Evolutionary conservation across 2,888 invertebrate genomes (phyloP).

Genomic region (Dryomyza anilis): DNA sequence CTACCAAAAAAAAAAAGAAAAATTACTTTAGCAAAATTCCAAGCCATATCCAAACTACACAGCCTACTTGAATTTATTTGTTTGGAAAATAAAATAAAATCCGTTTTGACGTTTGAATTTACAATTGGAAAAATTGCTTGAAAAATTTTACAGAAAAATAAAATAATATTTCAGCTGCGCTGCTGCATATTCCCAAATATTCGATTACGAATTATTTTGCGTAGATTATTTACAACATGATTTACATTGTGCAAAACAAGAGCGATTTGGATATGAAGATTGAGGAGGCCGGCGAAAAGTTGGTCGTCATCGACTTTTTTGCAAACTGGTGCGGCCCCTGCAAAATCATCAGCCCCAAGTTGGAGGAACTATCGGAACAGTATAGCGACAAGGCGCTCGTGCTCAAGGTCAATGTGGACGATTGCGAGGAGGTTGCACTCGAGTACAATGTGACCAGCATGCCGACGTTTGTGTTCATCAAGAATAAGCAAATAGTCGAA

Average conservation of each 20-base stretch:
- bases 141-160: too few relatives aligned
- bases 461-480: conserved; percentile 90
- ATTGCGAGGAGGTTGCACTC: conserved; percentile 78
- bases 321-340: conserved; percentile 94
- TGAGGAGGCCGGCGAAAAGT: conserved; percentile 73
- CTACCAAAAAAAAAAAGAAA: too few relatives aligned
- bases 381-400: conserved; percentile 65
- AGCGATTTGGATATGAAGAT: conserved; percentile 73
- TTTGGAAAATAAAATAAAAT: too few relatives aligned
- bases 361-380: conserved; percentile 72
- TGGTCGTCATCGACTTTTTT: conserved; percentile 88
- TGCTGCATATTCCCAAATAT: background rate
- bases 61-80: too few relatives aligned
- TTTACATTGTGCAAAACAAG: conserved; percentile 54
- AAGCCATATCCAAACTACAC: too few relatives aligned
- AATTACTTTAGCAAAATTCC: too few relatives aligned
- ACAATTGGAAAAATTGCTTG: too few relatives aligned
- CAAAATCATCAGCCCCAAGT: conserved; percentile 81
- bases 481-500: conserved; percentile 71
- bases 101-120: too few relatives aligned
- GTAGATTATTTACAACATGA: conserved; percentile 34
- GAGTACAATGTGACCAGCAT: conserved; percentile 81
- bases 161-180: too few relatives aligned
- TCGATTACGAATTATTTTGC: background rate
- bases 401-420: conserved; percentile 81